phyloP scores from a whole-genome alignment of 2,113 vertebrate species.

The Peromyscus californicus region DNA sequence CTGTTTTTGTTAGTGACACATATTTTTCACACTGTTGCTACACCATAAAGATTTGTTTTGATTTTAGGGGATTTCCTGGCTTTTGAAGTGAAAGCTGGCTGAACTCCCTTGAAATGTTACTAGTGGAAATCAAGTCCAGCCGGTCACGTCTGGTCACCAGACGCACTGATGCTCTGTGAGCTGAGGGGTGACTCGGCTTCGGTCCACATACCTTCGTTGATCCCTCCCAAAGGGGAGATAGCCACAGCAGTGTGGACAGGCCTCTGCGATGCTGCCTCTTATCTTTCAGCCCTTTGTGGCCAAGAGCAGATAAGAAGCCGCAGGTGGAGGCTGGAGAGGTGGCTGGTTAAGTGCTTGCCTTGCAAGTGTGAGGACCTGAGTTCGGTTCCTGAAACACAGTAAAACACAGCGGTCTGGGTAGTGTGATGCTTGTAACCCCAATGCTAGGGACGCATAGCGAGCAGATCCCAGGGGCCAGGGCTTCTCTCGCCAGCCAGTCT shows the following conservation, averaged over 20 bases:
- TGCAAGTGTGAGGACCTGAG: not conserved
- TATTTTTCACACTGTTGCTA: conserved; percentile 73
- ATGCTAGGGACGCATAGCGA: not conserved
- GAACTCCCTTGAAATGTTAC: conserved; percentile 51
- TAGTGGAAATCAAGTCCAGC: conserved; percentile 34
- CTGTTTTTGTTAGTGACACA: conserved; percentile 57
- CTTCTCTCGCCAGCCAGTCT: not conserved
- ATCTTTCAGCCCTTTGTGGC: not conserved
- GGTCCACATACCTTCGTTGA: accelerated
- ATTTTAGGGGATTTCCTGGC: conserved; percentile 72
- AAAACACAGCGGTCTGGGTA: not conserved
- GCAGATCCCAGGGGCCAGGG: not conserved
- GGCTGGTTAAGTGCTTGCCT: too few species aligned
- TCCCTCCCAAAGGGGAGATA: not conserved
- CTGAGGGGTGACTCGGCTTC: accelerated
- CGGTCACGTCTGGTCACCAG: not conserved
- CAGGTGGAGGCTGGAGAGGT: not conserved
- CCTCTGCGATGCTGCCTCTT: accelerated
- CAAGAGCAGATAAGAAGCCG: not conserved
- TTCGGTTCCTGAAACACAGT: not conserved
- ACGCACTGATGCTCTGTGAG: not conserved
- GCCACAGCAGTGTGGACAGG: accelerated
- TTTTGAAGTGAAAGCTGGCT: conserved; percentile 69
- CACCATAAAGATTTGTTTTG: conserved; percentile 75
- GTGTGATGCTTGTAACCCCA: not conserved